phyloP scores from a whole-genome alignment of 2,113 vertebrate species.

The Onychostoma macrolepis region DNA sequence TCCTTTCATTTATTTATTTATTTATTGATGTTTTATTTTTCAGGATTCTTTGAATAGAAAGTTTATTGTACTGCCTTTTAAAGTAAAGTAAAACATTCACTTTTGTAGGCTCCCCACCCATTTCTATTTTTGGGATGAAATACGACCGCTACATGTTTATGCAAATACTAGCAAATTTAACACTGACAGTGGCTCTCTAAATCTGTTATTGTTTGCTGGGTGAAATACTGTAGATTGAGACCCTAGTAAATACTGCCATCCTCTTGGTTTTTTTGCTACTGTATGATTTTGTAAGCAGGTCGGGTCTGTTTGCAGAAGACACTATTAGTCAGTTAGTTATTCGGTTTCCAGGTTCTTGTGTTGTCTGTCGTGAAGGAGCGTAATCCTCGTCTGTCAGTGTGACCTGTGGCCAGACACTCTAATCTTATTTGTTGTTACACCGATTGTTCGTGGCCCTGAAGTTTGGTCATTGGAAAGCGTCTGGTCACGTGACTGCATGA shows the following conservation, averaged over 20 bases:
- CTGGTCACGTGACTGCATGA: background rate
- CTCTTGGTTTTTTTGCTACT: background rate
- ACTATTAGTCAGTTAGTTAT: background rate
- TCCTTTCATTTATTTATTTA: background rate
- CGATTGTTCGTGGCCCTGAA: background rate
- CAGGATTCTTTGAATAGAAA: background rate
- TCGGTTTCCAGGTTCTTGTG: background rate
- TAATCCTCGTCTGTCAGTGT: constrained; percentile 13
- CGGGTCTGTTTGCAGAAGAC: constrained; percentile 3
- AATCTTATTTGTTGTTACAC: constrained; percentile 32
- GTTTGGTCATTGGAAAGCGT: background rate
- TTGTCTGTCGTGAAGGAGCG: background rate
- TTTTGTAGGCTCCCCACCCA: background rate
- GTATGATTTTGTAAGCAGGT: background rate
- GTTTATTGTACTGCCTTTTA: background rate
- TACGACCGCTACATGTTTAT: background rate
- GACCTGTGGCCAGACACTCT: background rate
- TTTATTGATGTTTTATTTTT: background rate
- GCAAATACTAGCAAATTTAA: background rate
- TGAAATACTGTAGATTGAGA: background rate
- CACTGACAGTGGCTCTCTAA: background rate
- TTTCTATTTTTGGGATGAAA: background rate
- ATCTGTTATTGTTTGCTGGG: background rate
- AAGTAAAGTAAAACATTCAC: background rate
- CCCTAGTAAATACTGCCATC: background rate